These are phyloP conservation scores for Lepidurus apus DNA, from an alignment of 1,140 invertebrate genomes.

Conservation along the genomic window DNA sequence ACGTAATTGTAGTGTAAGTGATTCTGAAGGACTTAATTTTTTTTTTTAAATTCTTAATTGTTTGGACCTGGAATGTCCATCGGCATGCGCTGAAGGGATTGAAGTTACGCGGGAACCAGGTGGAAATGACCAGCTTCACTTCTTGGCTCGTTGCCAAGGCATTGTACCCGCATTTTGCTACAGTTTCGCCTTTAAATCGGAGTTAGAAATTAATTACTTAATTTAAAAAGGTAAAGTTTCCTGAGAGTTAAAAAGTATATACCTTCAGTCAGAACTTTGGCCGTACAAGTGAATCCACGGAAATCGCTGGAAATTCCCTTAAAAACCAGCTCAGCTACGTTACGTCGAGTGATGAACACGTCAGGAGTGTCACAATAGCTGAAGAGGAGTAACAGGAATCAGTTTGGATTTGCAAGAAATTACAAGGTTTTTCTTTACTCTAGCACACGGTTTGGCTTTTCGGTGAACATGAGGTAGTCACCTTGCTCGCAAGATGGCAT, in stretches of 20 bases:
- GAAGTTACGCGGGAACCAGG: neutral
- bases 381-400: neutral
- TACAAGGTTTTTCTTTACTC: neutral
- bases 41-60: too few species aligned
- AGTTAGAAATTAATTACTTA: neutral
- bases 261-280: neutral
- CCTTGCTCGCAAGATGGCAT: neutral
- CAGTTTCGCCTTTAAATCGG: neutral
- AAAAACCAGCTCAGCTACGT: neutral
- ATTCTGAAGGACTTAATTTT: too few species aligned
- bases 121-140: neutral
- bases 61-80: neutral
- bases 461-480: neutral
- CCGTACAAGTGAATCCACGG: slow-evolving; percentile 4
- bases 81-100: neutral
- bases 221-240: neutral
- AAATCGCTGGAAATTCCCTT: neutral
- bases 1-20: too few species aligned
- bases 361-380: neutral
- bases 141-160: neutral
- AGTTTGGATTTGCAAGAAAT: too few species aligned
- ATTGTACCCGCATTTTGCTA: neutral
- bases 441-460: neutral
- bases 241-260: neutral
- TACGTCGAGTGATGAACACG: neutral